Conservation (phyloP, 2,888 invertebrate species). For the Rambutsinella grinnellia region DNA sequence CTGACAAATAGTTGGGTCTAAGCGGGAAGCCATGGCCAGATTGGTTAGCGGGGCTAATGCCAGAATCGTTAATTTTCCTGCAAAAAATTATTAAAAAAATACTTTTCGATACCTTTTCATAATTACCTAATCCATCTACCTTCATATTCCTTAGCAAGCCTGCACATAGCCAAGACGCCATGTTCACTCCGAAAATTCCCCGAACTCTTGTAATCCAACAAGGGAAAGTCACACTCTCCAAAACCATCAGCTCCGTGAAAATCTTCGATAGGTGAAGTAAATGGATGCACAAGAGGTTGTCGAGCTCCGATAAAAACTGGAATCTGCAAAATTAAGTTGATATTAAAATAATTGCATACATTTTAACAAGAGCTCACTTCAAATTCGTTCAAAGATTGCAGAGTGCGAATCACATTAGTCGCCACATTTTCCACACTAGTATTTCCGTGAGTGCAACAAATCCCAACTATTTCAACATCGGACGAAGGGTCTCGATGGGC, state of each 20-base stretch:
- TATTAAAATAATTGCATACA: constrained; percentile 34
- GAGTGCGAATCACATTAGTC: constrained; percentile 76
- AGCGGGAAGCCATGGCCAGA: constrained; percentile 81
- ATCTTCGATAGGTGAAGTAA: constrained; percentile 70
- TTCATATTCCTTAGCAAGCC: constrained; percentile 61
- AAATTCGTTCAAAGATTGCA: constrained; percentile 25
- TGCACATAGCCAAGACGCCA: constrained; percentile 64
- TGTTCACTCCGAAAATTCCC: constrained; percentile 66
- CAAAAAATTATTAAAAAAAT: not conserved
- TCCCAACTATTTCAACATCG: constrained; percentile 74
- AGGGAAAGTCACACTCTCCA: constrained; percentile 66
- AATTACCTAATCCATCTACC: constrained; percentile 56
- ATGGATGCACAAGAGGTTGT: constrained; percentile 68
- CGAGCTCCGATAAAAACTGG: constrained; percentile 59
- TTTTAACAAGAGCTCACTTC: not conserved
- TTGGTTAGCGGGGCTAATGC: constrained; percentile 85
- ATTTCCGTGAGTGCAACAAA: constrained; percentile 84
- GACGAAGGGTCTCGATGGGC: constrained; percentile 71
- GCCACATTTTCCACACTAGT: constrained; percentile 78
- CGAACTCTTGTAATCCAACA: constrained; percentile 63
- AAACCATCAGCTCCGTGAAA: constrained; percentile 69
- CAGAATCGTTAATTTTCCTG: constrained; percentile 67
- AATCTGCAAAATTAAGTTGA: constrained; percentile 37
- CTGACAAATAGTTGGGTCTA: too few species aligned
- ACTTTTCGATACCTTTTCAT: not conserved